A percentile compares a stretch with the other conserved stretches of the same genome.
These are phyloP conservation scores for Otolemur garnettii DNA, from an alignment of 2,113 vertebrate genomes.

Conservation along the genomic window DNA sequence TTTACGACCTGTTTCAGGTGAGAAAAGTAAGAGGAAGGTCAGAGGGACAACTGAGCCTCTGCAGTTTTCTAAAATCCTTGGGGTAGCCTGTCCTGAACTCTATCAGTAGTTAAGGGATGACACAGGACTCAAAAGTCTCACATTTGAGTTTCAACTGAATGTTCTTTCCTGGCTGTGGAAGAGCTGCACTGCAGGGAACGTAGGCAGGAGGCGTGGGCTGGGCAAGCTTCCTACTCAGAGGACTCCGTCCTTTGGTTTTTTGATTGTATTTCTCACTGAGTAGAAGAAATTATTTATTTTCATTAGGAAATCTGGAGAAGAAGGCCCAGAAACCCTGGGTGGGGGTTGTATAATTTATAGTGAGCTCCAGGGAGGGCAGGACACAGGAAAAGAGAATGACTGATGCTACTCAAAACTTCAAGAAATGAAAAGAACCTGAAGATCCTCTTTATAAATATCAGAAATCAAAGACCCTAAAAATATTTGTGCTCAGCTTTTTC, in stretches of 20 bases:
- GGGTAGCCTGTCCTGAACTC: neutral
- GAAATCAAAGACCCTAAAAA: neutral
- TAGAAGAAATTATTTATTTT: conserved; percentile 70
- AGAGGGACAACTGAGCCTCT: neutral
- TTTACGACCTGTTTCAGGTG: neutral
- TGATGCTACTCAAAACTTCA: neutral
- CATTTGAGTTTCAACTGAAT: neutral
- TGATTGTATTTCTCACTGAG: conserved; percentile 16
- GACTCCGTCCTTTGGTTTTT: neutral
- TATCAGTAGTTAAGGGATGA: neutral
- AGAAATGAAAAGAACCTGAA: conserved; percentile 50
- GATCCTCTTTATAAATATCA: neutral
- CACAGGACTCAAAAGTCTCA: neutral
- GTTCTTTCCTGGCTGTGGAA: neutral
- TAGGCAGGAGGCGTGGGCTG: too few species aligned
- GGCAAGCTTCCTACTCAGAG: neutral
- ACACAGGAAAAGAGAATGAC: neutral
- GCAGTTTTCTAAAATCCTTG: neutral
- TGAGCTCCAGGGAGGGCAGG: neutral
- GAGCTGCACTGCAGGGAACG: neutral
- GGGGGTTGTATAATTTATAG: neutral
- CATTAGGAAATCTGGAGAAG: conserved; percentile 35
- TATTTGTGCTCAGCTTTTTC: neutral
- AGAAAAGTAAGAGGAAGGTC: neutral
- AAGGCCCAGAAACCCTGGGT: neutral